Evolutionary conservation across 35 echinoderm and acorn worm genomes (phyloP).

Genomic region (Lytechinus variegatus): DNA sequence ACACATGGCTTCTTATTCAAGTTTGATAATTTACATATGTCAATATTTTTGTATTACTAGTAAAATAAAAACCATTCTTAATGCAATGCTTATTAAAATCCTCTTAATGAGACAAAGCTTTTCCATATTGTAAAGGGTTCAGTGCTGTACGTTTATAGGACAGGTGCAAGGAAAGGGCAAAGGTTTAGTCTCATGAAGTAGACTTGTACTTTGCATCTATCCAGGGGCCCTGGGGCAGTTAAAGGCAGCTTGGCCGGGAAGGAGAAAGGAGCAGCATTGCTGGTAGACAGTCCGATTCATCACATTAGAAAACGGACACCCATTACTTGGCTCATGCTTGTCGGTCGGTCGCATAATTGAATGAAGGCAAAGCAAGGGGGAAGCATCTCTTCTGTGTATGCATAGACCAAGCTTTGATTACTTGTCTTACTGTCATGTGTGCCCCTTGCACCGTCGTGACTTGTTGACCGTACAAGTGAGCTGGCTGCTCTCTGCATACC

Average conservation of each 20-base stretch:
- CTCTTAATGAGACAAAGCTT: neutral
- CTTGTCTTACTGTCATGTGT: conserved; percentile 17
- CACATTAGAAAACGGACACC: conserved; percentile 49
- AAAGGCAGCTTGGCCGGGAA: neutral
- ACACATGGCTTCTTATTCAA: neutral
- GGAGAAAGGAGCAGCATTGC: neutral
- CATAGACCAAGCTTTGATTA: conserved; percentile 15
- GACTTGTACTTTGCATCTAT: neutral
- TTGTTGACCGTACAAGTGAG: conserved; percentile 37
- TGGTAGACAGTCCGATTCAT: conserved; percentile 48
- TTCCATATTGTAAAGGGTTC: neutral
- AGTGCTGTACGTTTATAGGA: neutral
- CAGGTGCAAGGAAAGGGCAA: conserved; percentile 53
- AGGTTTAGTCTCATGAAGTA: conserved; percentile 23
- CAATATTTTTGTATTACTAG: neutral
- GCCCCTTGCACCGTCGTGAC: conserved; percentile 19
- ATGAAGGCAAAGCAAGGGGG: conserved; percentile 28
- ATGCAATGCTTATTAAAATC: neutral
- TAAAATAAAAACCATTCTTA: neutral
- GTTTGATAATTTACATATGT: neutral
- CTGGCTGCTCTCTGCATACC: conserved; percentile 13
- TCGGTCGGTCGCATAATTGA: conserved; percentile 38
- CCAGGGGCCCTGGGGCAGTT: conserved; percentile 36
- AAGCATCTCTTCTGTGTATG: conserved; percentile 13
- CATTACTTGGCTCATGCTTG: conserved; percentile 48